Conservation (phyloP, 2,797 vertebrate genomes). For the Setipinna tenuifilis region DNA sequence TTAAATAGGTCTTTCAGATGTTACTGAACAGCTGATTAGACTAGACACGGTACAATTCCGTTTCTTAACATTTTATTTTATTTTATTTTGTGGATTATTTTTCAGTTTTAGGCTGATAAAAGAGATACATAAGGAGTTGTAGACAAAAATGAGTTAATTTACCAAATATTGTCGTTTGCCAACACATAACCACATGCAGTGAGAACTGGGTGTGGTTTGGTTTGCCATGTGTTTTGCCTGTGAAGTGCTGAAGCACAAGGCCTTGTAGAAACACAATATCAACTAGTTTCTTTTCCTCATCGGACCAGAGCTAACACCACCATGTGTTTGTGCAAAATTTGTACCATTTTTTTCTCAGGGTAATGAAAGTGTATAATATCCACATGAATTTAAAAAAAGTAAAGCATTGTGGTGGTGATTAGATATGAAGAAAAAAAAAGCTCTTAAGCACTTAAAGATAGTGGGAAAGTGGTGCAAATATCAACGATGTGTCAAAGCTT, state of each 20-base stretch:
- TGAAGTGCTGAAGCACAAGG: slow-evolving; percentile 46
- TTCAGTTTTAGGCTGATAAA: background rate
- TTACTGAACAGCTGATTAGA: background rate
- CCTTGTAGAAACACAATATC: slow-evolving; percentile 42
- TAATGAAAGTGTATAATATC: slow-evolving; percentile 3
- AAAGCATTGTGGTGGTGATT: background rate
- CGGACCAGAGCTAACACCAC: slow-evolving; percentile 7
- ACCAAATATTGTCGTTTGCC: slow-evolving; percentile 48
- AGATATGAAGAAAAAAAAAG: slow-evolving; percentile 11
- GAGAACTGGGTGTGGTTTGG: slow-evolving; percentile 30
- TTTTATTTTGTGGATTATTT: background rate
- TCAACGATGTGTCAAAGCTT: slow-evolving; percentile 6
- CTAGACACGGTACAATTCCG: background rate
- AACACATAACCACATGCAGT: slow-evolving; percentile 35
- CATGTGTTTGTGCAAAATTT: background rate
- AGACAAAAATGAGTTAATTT: slow-evolving; percentile 26
- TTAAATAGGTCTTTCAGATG: background rate
- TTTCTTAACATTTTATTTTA: background rate
- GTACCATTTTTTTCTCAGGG: slow-evolving; percentile 15
- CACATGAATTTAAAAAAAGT: background rate
- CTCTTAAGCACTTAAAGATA: background rate
- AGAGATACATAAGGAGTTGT: background rate
- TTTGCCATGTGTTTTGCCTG: slow-evolving; percentile 32
- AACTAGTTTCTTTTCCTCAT: slow-evolving; percentile 7
- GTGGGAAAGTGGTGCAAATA: slow-evolving; percentile 8